Evolutionary conservation across 2,888 invertebrate species (phyloP), one percentile per base, ranked within the genome.

Genomic region (Pseudanteris insignis): DNA sequence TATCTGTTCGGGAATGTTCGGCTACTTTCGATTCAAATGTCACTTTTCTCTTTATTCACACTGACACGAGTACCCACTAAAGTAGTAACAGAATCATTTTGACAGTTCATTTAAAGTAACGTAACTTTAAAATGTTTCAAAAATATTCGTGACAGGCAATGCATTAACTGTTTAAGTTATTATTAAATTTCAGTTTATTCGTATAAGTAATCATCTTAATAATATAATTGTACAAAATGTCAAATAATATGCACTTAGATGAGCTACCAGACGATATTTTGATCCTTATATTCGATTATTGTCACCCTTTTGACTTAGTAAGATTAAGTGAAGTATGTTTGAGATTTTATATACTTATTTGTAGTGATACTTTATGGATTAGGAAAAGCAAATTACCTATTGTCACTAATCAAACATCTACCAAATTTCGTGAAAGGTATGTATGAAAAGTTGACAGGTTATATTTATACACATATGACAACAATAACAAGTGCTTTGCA

Each of bases 221-320:
- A 18, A 18, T 18, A 4, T 4, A 3, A 18, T 4, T 18, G 18
- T 18, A 18, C 6, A 18, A 18, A 67, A 77, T 76, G 74, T 70
- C 75, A 69, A 64, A 67, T 68, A 63, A 53, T 15, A 69, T 65
- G 69, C 65, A 68, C 46, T 69, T 79, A 33, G 71, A 78, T 53
- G 65, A 65, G 25, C 73, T 83, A 50, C 83, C 83, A 24, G 74
- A 76, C 21, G 84, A 84, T 64, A 71, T 85, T 64, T 72, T 86
- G 8, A 66, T 85, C 28, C 72, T 80, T 57, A 84, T 86, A 65
- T 85, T 86, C 63, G 78, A 79, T 65, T 83, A 81, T 66, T 84
- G 84, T 64, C 76, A 81, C 62, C 79, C 83, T 28, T 69, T 70
- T 36, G 85, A 85, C 66, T 74, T 86, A 34, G 76, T 82, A 10